Evolutionary conservation across 1,140 invertebrate genomes (phyloP), one percentile per base, ranked within the genome.

Genomic region (Acromyrmex echinatior): DNA sequence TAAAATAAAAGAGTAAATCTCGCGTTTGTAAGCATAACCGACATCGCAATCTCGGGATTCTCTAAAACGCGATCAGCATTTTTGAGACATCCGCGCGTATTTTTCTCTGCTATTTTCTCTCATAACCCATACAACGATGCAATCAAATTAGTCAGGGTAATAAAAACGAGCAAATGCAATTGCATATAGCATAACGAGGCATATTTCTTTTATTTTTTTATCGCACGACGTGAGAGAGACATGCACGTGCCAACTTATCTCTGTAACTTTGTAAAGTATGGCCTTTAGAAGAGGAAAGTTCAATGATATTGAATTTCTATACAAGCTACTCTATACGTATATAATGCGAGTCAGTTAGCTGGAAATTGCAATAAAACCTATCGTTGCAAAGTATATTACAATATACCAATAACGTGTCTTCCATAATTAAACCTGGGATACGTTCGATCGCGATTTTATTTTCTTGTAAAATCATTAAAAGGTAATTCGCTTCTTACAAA

Each of bases 1-100:
- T 91, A 82, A 89, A 89, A 79, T 86, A 85, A 85, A 91, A 91
- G 66, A 10, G n/a, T 39, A 12, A 4, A 39, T 31, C 25, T 71
- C 21, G 68, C 49, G 31, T 73, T 81, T 18, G 65, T 51, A 51
- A 51, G 53, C 25, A 31, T 31, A 58, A 80, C 39, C 49, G 39
- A 25, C 68, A 21, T n/a, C 35, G 60, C 45, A 71, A 82, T 81
- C 76, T 81, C 45, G 53, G 12, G 1, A 16, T 70, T 51, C 14
- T 68, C 14, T 49, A 65, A 87, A 88, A 53, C 39, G 28, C 80
- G 49, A 70, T 88, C 28, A n/a, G 2, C 25, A 28, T 78, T 90
- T 71, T 82, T 71, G 18, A 82, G 28, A 63, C 49, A 77, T 9
- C 9, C 39, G 10, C 53, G 28, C 63, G 18, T 86, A 89, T 21